Conservation (phyloP, 1,140 invertebrate genomes). For the Drosophila ohnishii region DNA sequence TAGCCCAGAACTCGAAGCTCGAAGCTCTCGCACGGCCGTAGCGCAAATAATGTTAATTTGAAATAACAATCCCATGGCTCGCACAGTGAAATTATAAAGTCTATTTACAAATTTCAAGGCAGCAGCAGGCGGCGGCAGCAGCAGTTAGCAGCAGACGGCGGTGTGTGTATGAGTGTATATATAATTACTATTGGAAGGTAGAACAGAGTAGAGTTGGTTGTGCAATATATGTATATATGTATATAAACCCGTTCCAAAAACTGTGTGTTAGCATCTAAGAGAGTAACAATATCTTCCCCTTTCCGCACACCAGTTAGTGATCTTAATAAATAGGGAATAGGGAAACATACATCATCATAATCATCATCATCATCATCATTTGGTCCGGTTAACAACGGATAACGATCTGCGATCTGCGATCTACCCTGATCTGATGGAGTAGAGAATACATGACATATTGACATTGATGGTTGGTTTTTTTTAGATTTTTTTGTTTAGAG, state of each 20-base stretch:
- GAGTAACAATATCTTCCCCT: background rate
- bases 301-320: slow-evolving; percentile 42
- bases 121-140: slow-evolving; percentile 1
- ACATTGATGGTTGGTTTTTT: slow-evolving; percentile 37
- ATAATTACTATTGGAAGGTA: slow-evolving; percentile 42
- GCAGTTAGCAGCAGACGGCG: slow-evolving; percentile 10
- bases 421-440: slow-evolving; percentile 46
- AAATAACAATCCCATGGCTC: slow-evolving; percentile 45
- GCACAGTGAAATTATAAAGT: slow-evolving; percentile 45
- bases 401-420: slow-evolving; percentile 39
- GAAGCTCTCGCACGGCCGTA: slow-evolving; percentile 15
- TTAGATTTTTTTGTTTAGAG: slow-evolving; percentile 1
- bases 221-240: slow-evolving; percentile 12
- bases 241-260: slow-evolving; percentile 16
- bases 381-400: slow-evolving; percentile 34
- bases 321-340: slow-evolving; percentile 20
- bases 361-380: slow-evolving; percentile 18
- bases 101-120: slow-evolving; percentile 56
- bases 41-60: slow-evolving; percentile 50
- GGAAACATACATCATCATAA: slow-evolving; percentile 35
- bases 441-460: slow-evolving; percentile 53
- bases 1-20: slow-evolving; percentile 11
- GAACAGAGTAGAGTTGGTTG: slow-evolving; percentile 25
- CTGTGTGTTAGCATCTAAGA: slow-evolving; percentile 25
- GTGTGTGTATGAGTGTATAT: slow-evolving; percentile 1